phyloP scores from a whole-genome alignment of 2,888 invertebrate species.

The Mamestra brassicae region DNA sequence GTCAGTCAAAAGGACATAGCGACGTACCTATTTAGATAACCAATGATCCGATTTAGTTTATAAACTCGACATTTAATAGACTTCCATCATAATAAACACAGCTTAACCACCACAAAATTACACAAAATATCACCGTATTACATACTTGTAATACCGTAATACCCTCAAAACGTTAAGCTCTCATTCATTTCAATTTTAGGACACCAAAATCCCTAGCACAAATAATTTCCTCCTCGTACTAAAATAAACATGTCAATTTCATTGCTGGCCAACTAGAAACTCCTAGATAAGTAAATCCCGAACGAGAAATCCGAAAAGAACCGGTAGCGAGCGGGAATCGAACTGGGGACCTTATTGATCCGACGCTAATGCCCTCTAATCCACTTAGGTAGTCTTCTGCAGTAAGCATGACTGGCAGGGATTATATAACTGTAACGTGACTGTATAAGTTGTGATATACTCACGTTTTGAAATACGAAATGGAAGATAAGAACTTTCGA shows the following conservation, averaged over 20 bases:
- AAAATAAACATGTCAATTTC: conserved; percentile 66
- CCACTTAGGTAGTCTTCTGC: conserved; percentile 83
- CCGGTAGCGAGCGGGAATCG: conserved; percentile 68
- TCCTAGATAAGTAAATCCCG: conserved; percentile 62
- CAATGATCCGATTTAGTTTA: conserved; percentile 35
- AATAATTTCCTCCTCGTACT: conserved; percentile 37
- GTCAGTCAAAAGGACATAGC: background rate
- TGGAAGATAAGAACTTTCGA: conserved; percentile 51
- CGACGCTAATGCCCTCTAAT: conserved; percentile 84
- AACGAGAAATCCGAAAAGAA: conserved; percentile 62
- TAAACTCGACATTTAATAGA: conserved; percentile 35
- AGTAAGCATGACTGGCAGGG: conserved; percentile 86
- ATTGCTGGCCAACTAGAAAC: conserved; percentile 45
- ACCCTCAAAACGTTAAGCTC: conserved; percentile 39
- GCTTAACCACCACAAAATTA: conserved; percentile 19
- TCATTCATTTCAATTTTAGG: conserved; percentile 55
- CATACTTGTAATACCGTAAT: conserved; percentile 24
- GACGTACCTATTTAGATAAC: conserved; percentile 1
- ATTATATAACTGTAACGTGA: conserved; percentile 74
- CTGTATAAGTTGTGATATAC: conserved; percentile 57
- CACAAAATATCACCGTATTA: conserved; percentile 42
- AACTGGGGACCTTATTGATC: conserved; percentile 80
- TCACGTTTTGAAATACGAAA: conserved; percentile 50
- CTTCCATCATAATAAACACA: conserved; percentile 31
- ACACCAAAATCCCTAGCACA: conserved; percentile 30